Percentiles rank a stretch among this genome's conserved stretches.
Conservation (phyloP, 2,113 vertebrate genomes). For the Sceloporus tristichus region DNA sequence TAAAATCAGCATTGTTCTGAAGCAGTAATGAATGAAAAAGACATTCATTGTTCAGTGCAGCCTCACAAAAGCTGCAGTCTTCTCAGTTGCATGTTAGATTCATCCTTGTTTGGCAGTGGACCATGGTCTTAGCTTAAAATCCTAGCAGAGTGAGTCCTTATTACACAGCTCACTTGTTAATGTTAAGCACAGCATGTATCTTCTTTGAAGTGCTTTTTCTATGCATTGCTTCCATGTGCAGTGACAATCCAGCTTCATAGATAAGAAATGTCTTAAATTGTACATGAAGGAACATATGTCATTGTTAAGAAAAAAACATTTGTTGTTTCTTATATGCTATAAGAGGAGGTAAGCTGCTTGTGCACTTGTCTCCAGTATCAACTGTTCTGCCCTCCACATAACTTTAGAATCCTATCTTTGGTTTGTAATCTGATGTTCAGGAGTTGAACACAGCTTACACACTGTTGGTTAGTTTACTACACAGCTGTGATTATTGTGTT, state of each 20-base stretch:
- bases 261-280: conserved; percentile 25
- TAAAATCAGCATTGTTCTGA: not conserved
- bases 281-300: conserved; percentile 25
- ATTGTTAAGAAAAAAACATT: conserved; percentile 27
- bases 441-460: conserved; percentile 20
- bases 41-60: not conserved
- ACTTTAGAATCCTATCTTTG: conserved; percentile 45
- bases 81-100: not conserved
- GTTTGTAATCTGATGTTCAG: conserved; percentile 15
- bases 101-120: not conserved
- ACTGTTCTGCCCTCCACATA: not conserved
- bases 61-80: conserved; percentile 17
- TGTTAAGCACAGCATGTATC: not conserved
- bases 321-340: conserved; percentile 24
- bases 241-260: not conserved
- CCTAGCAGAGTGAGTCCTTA: not conserved
- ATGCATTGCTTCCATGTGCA: not conserved
- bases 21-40: not conserved
- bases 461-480: conserved; percentile 15
- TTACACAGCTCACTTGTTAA: not conserved
- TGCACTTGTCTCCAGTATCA: not conserved
- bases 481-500: not conserved
- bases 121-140: not conserved
- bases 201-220: not conserved
- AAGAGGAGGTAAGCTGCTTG: conserved; percentile 1